Evolutionary conservation across 1,140 invertebrate genomes (phyloP), one percentile per base, ranked within the genome.

Genomic region (Cataglyphis hispanica): DNA sequence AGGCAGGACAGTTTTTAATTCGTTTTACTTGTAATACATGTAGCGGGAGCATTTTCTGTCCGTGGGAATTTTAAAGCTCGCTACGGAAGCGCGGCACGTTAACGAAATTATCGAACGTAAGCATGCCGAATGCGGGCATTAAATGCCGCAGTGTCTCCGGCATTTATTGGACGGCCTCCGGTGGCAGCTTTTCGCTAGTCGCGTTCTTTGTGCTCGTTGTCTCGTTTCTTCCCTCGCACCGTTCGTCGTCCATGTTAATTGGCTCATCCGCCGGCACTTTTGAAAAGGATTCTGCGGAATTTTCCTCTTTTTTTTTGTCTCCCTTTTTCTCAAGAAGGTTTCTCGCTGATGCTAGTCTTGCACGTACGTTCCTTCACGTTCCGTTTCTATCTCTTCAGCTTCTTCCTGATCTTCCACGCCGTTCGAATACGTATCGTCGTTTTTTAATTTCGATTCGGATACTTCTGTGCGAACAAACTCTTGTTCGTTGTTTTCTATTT

Each of bases 101-200:
- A 89, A 89, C 78, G 74, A 56, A 89, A 74, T 87, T 89, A 89
- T 78, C 78, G 87, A 80, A 89, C 56, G 69, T 87, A 77, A 76
- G 80, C 78, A 76, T 87, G 89, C 87, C 46, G 46, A 50, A 50
- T 50, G 46, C 46, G 46, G 16, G 78, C 83, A 87, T 90, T 89
- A 89, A 90, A 84, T 63, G 31, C 74, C 25, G 22, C 31, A 34
- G 43, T 75, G 72, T 34, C 46, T 50, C 66, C 8, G 69, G 53
- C 37, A 69, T 75, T 83, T 25, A 31, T 31, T 31, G 31, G 25
- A 53, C 22, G 40, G 60, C 74, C 76, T 85, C 89, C 22, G 40
- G 74, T 72, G 75, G 63, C 75, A 76, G 60, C 69, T 69, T 77
- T 88, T 86, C 58, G 22, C 46, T 40, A 4, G 53, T 61, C 37